Conservation (phyloP, 2,797 vertebrate genomes). For the Serranus cabrilla region DNA sequence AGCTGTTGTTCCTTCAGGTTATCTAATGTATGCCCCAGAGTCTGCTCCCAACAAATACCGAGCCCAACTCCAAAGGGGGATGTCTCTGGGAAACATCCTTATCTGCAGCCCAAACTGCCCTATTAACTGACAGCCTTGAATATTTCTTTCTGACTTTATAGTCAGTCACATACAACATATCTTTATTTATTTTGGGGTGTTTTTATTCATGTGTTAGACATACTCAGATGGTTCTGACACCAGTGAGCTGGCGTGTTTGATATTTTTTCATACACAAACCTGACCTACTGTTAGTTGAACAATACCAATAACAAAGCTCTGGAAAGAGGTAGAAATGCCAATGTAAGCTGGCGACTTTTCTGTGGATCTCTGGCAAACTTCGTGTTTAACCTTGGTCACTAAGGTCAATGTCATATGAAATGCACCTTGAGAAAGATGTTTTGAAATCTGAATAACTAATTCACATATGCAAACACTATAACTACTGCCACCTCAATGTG, state of each 20-base stretch:
- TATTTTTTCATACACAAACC: background rate
- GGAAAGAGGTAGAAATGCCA: background rate
- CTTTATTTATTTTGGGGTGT: background rate
- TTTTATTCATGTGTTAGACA: background rate
- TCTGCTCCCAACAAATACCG: background rate
- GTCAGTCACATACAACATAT: background rate
- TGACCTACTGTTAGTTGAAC: background rate
- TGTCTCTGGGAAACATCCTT: background rate
- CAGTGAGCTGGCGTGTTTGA: background rate
- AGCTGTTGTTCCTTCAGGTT: conserved; percentile 11
- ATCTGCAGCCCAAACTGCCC: background rate
- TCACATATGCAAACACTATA: conserved; percentile 1
- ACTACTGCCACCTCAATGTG: background rate
- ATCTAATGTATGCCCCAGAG: background rate
- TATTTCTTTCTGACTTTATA: background rate
- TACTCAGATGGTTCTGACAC: background rate
- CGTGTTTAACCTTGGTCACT: background rate
- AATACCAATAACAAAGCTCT: background rate
- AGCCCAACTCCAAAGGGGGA: background rate
- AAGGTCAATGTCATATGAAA: conserved; percentile 3
- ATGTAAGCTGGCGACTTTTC: too few relatives aligned
- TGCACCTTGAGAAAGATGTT: background rate
- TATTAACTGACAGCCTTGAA: background rate
- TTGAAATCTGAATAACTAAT: background rate
- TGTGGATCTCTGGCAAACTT: background rate